Conservation (phyloP, 1,140 invertebrate genomes). For the Trichomalopsis sarcophagae region DNA sequence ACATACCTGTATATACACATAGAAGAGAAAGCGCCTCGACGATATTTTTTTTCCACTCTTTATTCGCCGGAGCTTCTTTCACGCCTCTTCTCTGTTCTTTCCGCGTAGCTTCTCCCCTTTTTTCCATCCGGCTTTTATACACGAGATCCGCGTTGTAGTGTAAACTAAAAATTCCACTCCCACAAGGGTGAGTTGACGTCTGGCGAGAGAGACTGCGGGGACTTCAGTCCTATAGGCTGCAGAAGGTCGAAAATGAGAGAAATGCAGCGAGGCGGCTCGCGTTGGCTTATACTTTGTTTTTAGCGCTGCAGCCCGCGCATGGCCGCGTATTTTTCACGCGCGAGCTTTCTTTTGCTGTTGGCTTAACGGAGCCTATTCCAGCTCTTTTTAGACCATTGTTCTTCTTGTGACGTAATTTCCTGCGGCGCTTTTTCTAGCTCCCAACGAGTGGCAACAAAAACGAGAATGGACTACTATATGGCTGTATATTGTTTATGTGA, state of each 20-base stretch:
- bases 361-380: too few relatives aligned
- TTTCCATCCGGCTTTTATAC: background rate
- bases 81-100: slow-evolving; percentile 12
- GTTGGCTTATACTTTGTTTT: background rate
- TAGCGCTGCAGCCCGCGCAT: too few relatives aligned
- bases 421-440: too few relatives aligned
- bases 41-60: background rate
- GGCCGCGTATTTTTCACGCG: too few relatives aligned
- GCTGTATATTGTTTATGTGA: too few relatives aligned
- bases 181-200: background rate
- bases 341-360: too few relatives aligned
- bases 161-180: slow-evolving; percentile 14
- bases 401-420: too few relatives aligned
- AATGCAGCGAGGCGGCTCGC: background rate
- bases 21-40: too few relatives aligned
- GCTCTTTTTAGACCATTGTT: too few relatives aligned
- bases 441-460: too few relatives aligned
- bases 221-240: background rate
- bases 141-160: background rate
- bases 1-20: too few relatives aligned
- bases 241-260: background rate
- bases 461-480: too few relatives aligned
- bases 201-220: background rate
- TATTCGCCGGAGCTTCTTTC: background rate
- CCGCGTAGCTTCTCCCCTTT: background rate